Base-by-base conservation (phyloP, 1,140 invertebrate genomes). In the Drosophila equinoxialis region DNA sequence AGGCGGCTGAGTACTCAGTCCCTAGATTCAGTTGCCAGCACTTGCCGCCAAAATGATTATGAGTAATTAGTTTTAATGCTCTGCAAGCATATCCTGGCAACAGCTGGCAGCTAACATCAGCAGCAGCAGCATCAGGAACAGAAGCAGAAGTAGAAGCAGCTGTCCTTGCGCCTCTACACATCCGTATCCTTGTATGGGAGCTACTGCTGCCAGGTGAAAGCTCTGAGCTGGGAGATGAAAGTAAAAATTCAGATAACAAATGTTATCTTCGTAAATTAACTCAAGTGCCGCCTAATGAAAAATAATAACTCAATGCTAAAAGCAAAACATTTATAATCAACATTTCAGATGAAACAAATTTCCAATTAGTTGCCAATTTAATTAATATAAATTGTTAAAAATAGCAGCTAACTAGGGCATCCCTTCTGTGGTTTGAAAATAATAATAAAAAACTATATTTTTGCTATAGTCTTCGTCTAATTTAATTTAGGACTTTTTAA, bases 31-130 rank as follows among this genome's bases (percentile, higher is more conserved):
- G 65, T 65, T 30, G 48, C 45, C 45, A 59, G 65, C 71, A 75
- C 64, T 68, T 68, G 58, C 66, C 74, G 58, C 73, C 74, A 70
- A 77, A 77, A 77, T 77, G 74, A 77, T 77, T 77, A 77, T 77
- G 74, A 77, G 74, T 77, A 77, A 77, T 77, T 77, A 77, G 74
- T 77, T 77, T 77, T 77, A 77, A 77, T 77, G 74, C 67, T 74
- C 74, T 77, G 10, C 57, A 39, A 76, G 74, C 66, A 45, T 68
- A 73, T 59, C 63, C 73, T 63, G 73, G 66, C 45, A 65, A 65
- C 62, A 54, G 62, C 62, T 48, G 62, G 48, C 62, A 73, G 35
- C 37, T 39, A 13, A 13, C 59, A 66, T 10, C 45, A 48, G 45
- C 45, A 45, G 42, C 42, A 45, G n/a, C 17, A 48, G 45, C 45